Evolutionary conservation across 2,888 invertebrate genomes (phyloP).

Genomic region (Heliconius charithonia): DNA sequence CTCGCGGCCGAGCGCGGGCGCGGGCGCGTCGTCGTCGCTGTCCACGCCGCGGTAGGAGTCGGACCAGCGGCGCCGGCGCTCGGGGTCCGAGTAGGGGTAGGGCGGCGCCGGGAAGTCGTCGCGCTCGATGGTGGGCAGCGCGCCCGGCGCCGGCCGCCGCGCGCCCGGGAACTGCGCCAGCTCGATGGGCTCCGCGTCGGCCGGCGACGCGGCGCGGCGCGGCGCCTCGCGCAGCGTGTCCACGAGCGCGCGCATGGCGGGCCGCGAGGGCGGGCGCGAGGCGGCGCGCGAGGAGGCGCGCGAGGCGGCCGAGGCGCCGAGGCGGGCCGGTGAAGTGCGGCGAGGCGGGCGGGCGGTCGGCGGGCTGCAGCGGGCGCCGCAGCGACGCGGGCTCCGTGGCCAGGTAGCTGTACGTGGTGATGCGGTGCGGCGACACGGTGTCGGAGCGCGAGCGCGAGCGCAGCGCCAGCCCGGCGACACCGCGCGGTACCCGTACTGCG

Average conservation of each 20-base stretch:
- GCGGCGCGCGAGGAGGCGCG: no score
- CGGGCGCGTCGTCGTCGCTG: conserved; percentile 91
- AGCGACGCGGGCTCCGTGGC: conserved; percentile 95
- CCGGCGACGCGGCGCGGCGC: conserved; percentile 95
- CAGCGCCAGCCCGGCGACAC: no score
- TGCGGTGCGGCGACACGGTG: conserved; percentile 91
- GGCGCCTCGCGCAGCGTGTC: no score
- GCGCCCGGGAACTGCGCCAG: conserved; percentile 97
- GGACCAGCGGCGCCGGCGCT: conserved; percentile 93
- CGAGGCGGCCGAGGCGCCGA: conserved; percentile 62
- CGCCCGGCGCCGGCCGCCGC: conserved; percentile 94
- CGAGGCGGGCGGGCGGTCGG: conserved; percentile 95
- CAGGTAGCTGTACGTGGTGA: conserved; percentile 97
- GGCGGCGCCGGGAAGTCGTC: conserved; percentile 99
- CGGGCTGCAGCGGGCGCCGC: conserved; percentile 95
- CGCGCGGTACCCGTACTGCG: no score
- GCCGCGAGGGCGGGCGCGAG: no score
- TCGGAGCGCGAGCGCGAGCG: no score
- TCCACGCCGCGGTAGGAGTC: conserved; percentile 93
- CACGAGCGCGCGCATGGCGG: no score
- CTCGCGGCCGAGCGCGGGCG: conserved; percentile 90
- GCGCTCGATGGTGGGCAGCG: conserved; percentile 95
- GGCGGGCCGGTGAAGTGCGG: conserved; percentile 97
- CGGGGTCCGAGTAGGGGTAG: conserved; percentile 97
- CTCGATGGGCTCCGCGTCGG: conserved; percentile 94